phyloP scores from a whole-genome alignment of 1,140 invertebrate species.

The Macrobrachium rosenbergii region DNA sequence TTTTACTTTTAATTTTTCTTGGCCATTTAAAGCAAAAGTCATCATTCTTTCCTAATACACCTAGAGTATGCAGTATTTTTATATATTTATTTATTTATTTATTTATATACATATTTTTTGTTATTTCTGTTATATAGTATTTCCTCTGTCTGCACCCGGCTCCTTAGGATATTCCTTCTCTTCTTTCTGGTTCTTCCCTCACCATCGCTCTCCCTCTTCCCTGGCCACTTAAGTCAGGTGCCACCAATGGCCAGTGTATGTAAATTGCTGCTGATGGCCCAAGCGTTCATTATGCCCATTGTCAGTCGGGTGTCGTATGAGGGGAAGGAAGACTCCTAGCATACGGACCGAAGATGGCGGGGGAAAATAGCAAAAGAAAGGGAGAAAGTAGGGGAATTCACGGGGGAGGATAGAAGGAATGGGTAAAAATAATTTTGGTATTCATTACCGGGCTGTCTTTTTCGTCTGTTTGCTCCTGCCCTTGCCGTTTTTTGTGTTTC shows the following conservation, averaged over 20 bases:
- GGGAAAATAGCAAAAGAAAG: conserved; percentile 1
- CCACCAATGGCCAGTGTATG: conserved; percentile 60
- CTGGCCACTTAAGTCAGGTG: conserved; percentile 62
- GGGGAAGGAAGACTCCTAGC: conserved; percentile 34
- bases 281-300: conserved; percentile 62
- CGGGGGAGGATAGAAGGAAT: background rate
- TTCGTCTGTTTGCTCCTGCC: no score
- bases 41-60: no score
- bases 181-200: background rate
- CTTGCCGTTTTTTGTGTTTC: no score
- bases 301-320: conserved; percentile 61
- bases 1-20: no score
- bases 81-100: no score
- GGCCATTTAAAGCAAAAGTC: no score
- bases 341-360: conserved; percentile 7
- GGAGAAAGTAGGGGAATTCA: background rate
- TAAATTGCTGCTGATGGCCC: conserved; percentile 59
- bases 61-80: no score
- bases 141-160: background rate
- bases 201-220: background rate
- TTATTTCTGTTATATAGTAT: no score
- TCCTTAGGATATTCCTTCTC: background rate
- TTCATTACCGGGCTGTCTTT: no score
- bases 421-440: background rate
- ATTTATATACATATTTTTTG: no score